A percentile compares a stretch with the other conserved stretches of the same genome.
Conservation (phyloP, 1,140 invertebrate genomes). For the Teleogryllus occipitalis region DNA sequence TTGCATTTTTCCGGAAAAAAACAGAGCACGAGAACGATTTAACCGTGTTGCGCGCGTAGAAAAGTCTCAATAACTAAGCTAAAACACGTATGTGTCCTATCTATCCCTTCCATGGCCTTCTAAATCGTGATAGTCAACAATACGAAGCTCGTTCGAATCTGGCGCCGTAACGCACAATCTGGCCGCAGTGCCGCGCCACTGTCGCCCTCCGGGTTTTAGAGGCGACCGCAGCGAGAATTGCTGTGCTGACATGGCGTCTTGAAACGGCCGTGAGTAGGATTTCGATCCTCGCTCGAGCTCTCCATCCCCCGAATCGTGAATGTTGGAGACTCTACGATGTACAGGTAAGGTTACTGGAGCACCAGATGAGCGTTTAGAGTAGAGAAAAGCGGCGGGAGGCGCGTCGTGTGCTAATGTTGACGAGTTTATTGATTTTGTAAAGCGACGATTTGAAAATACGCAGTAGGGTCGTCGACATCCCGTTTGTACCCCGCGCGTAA, state of each 20-base stretch:
- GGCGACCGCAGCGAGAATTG: not conserved
- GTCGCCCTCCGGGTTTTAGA: not conserved
- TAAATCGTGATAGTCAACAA: too few relatives aligned
- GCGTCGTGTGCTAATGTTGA: not conserved
- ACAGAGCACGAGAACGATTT: too few relatives aligned
- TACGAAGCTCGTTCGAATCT: not conserved
- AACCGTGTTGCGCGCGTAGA: too few relatives aligned
- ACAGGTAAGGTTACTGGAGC: not conserved
- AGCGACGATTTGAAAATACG: not conserved
- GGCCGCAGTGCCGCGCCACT: not conserved
- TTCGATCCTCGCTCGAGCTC: not conserved
- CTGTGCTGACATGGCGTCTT: slow-evolving; percentile 3
- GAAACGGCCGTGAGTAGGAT: not conserved
- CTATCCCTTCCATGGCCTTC: too few relatives aligned
- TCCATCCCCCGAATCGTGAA: not conserved
- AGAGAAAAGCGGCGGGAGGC: not conserved
- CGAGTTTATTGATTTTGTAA: not conserved
- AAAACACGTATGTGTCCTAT: too few relatives aligned
- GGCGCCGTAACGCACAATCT: not conserved
- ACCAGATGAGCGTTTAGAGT: not conserved
- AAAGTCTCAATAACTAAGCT: too few relatives aligned
- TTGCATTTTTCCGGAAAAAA: too few relatives aligned
- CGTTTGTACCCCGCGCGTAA: not conserved
- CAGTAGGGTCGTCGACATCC: not conserved
- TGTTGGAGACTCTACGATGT: not conserved